Evolutionary conservation across 2,888 invertebrate genomes (phyloP), one percentile per base, ranked within the genome.

Genomic region (Xestia xanthographa): DNA sequence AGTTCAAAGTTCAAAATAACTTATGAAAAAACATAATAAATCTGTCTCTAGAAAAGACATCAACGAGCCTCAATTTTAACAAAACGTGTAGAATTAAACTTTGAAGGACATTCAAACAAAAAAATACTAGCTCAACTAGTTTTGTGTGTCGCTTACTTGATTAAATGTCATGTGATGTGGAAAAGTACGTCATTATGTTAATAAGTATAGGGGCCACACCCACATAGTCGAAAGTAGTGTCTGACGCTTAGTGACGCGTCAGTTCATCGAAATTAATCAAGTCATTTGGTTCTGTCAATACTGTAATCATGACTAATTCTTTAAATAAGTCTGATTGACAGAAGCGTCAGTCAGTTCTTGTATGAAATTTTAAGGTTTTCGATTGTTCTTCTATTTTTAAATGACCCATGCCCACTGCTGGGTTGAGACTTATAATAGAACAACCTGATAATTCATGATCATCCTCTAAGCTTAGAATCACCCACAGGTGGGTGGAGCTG

Each of bases 11-110:
- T 4, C 0, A 75, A 65, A 58, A 45, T 2, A 1, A 43, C 3
- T 26, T 3, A 14, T 9, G 8, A 34, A 22, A 70, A 38, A 22
- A 2, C 17, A 9, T 17, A 62, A 50, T 69, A 62, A 72, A 56
- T 29, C 38, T 8, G 26, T n/a, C 41, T 74, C 80, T 83, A 86
- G 83, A 89, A 90, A 91, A 91, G 91, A 91, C 89, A 86, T 91
- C 89, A 91, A 91, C 91, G 91, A 83, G 87, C 75, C 68, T 70
- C 22, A 41, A 26, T 11, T 67, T 56, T 41, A 62, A 8, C 26
- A 26, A 66, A 75, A 69, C 26, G 5, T 12, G 0, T 66, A 58
- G 73, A 80, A 76, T 70, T 60, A 69, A 56, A 50, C 20, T 34
- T 66, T 62, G 56, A 72, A 66, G 75, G 85, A 45, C 85, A 69